Evolutionary conservation across 2,888 invertebrate species (phyloP), one percentile per base, ranked within the genome.

Genomic region (Cyrtodaria siliqua): DNA sequence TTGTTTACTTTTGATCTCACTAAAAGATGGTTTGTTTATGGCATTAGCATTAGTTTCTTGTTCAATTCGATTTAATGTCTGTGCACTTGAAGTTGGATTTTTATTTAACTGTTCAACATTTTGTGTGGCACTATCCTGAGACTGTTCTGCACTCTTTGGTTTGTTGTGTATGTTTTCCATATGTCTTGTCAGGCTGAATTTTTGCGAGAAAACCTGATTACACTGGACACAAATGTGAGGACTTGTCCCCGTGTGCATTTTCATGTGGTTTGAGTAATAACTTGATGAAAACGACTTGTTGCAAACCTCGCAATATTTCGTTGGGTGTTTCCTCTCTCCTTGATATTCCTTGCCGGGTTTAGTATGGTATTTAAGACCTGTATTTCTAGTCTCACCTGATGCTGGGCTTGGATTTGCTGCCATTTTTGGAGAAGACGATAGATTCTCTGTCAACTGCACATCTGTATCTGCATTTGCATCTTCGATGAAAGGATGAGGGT

Each of bases 161-260:
- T 74, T 74, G 26, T 77, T 71, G 49, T 77, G 77, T 16, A 77
- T 77, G 47, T 77, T 77, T 52, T 77, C 77, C 53, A 77, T 72
- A 40, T 77, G 77, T 27, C 77, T 55, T 9, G 77, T 77, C 6
- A 77, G 56, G 40, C 71, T 71, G 55, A 77, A 77, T 60, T 77
- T 77, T 33, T 77, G 77, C 4, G 77, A 77, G 60, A 77, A 77
- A n/a, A 77, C 77, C 42, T 77, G 77, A 55, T 77, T 77, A 38
- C 77, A 77, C 26, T 64, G 40, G 38, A 40, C 55, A 55, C 77
- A 77, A 2, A 77, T 56, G 42, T 77, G 77, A n/a, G 77, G 77
- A 60, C 77, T 77, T 18, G 71, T 77, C 1, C 77, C 77, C 24
- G 63, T 33, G 40, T 77, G 77, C 77, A 77, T 77, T 44, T 77